A percentile compares a stretch with the other conserved stretches of the same genome.
phyloP scores from a whole-genome alignment of 2,113 vertebrate species.

The Labeo catla region DNA sequence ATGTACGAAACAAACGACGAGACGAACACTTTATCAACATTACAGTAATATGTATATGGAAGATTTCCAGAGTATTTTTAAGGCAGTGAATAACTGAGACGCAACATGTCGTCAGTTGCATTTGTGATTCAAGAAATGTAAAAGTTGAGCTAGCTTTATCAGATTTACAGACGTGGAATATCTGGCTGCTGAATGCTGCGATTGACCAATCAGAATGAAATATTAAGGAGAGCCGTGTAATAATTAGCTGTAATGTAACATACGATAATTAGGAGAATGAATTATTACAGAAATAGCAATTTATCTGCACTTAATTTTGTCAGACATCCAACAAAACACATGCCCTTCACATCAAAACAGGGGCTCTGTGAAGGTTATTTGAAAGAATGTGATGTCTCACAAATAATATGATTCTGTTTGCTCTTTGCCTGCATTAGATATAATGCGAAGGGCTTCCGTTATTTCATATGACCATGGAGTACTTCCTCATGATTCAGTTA shows the following conservation, averaged over 20 bases:
- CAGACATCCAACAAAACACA: constrained; percentile 5
- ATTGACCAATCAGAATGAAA: not conserved
- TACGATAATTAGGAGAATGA: not conserved
- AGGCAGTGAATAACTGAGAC: not conserved
- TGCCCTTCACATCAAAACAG: constrained; percentile 20
- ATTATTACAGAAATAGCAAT: not conserved
- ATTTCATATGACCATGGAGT: not conserved
- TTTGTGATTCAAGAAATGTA: not conserved
- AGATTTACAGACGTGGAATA: not conserved
- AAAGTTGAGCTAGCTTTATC: not conserved
- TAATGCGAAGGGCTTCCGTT: not conserved
- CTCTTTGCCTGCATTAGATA: constrained; percentile 14
- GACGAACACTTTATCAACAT: not conserved
- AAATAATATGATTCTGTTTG: not conserved
- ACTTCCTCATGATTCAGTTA: constrained; percentile 42
- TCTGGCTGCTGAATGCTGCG: not conserved
- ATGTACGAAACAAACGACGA: not conserved
- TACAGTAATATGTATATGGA: not conserved
- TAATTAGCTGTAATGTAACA: not conserved
- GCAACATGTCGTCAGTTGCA: not conserved
- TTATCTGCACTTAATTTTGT: not conserved
- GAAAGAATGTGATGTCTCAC: constrained; percentile 6
- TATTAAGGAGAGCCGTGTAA: constrained; percentile 11
- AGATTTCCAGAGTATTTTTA: not conserved
- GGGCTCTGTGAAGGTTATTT: not conserved